Evolutionary conservation across 64 coral and sea anemone species (phyloP).

Genomic region (Pocillopora damicornis): DNA sequence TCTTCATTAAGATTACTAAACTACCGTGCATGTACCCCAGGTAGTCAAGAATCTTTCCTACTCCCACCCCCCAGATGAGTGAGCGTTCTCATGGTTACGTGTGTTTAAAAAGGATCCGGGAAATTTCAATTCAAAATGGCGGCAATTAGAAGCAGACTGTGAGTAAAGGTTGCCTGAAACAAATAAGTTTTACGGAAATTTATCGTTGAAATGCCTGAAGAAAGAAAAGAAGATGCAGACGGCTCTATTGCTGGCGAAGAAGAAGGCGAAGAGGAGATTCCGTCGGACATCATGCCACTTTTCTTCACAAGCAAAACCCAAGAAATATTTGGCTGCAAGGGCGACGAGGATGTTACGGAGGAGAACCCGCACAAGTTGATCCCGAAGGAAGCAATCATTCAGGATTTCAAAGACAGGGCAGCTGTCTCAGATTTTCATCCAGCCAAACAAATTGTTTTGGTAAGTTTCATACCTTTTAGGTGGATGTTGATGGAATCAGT

Average conservation of each 20-base stretch:
- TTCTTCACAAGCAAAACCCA: slow-evolving; percentile 99
- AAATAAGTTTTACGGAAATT: background rate
- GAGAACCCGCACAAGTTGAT: slow-evolving; percentile 91
- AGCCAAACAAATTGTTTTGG: slow-evolving; percentile 87
- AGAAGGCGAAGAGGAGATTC: slow-evolving; percentile 65
- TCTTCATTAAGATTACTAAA: no score
- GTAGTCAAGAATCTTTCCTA: background rate
- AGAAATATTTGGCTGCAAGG: slow-evolving; percentile 94
- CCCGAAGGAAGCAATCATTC: slow-evolving; percentile 74
- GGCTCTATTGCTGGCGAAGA: slow-evolving; percentile 50
- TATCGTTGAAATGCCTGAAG: slow-evolving; percentile 67
- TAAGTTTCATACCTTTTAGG: slow-evolving; percentile 23
- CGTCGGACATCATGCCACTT: slow-evolving; percentile 87
- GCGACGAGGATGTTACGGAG: slow-evolving; percentile 93
- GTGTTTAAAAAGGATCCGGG: slow-evolving; percentile 38
- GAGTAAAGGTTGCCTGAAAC: background rate
- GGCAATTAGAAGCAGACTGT: slow-evolving; percentile 11
- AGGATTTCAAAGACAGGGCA: slow-evolving; percentile 95
- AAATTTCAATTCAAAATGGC: slow-evolving; percentile 88
- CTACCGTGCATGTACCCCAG: background rate
- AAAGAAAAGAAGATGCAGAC: slow-evolving; percentile 61
- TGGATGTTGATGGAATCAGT: background rate
- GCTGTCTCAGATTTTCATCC: slow-evolving; percentile 99
- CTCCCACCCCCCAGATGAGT: no score
- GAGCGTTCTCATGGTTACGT: slow-evolving; percentile 32